Evolutionary conservation across 2,888 invertebrate genomes (phyloP), one percentile per base, ranked within the genome.

Genomic region (Torymus texanus): DNA sequence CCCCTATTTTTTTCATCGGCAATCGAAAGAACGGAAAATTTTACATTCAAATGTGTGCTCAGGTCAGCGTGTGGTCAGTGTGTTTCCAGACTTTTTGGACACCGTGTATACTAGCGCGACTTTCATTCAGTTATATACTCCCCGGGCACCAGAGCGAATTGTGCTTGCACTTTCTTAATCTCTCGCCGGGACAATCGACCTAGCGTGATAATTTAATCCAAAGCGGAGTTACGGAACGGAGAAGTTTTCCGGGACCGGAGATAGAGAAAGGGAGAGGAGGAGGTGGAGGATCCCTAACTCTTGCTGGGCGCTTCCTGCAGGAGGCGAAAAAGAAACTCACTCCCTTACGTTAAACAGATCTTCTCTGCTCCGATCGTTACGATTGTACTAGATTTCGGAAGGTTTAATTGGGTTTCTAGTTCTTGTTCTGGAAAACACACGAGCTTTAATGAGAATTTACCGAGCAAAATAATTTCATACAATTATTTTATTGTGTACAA

Each of bases 141-240:
- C 50, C 50, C 5, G n/a, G 18, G 41, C 41, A 50, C 16, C 51
- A 13, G 24, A 77, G 65, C 51, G 71, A 63, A 65, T 58, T 50
- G 71, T 41, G 14, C 67, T 55, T 62, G 59, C 70, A 61, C 75
- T 63, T 70, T 79, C 80, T 78, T 81, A 81, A 83, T 82, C 82
- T 77, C 78, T 53, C 71, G 66, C 58, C 21, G 61, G 72, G 66
- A 82, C 81, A 83, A 82, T 84, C 82, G 74, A 75, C 71, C 66
- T 72, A 74, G 72, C 75, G 76, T 74, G 81, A 83, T 83, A 83
- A 82, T 83, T 83, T 82, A 83, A 84, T 83, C 82, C 79, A 68
- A 21, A 13, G 66, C 55, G 8, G 67, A 76, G 81, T 78, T 74
- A 58, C 75, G 71, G 53, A 81, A 82, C 78, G 77, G 77, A 78